Base-by-base conservation (phyloP, 35 echinoderm and acorn worm genomes). In the Nesometra sesokonis region DNA sequence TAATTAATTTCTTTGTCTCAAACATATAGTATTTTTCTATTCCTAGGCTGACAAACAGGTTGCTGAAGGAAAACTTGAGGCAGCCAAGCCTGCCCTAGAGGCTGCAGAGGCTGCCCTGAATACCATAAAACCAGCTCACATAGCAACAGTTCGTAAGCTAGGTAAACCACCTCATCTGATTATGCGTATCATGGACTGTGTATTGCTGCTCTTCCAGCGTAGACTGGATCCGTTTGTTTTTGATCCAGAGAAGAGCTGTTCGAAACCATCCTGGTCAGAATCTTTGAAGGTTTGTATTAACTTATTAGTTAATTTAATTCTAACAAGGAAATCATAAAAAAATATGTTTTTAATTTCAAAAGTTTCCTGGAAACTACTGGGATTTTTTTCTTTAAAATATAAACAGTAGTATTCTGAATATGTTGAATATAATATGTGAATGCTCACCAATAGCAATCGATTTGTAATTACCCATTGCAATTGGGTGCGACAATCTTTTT, bases 161-260 rank as follows among this genome's bases (percentile, higher is more conserved):
- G 94, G 94, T 35, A 97, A 97, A 86, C 95, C 95, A 78, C 92
- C 95, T 17, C 88, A 93, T 82, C 95, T 97, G 36, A 97, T 97
- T 77, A 93, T 93, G 95, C 89, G 95, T 35, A 94, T 97, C 37
- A 93, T 97, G 95, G 95, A 97, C 85, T 93, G 92, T 79, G 95
- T 93, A 5, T 32, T 91, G 34, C 87, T 97, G 29, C 90, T 93
- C 33, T 93, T 93, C 85, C 89, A 93, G 81, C 32, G 82, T 4
- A 93, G 38, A 29, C 80, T 97, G 0, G 86, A 90, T 32, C 35
- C 86, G 29, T n/a, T 77, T 9, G 32, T 36, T 11, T 30, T 39
- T 0, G 92, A 94, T 46, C 92, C 89, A 11, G 95, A 97, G 34
- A 91, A 90, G 82, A 77, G 43, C 3, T 85, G 89, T 85, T 85